Percentiles rank a stretch among this genome's conserved stretches.
phyloP scores from a whole-genome alignment of 2,888 invertebrate species.

The Hypsopygia costalis region DNA sequence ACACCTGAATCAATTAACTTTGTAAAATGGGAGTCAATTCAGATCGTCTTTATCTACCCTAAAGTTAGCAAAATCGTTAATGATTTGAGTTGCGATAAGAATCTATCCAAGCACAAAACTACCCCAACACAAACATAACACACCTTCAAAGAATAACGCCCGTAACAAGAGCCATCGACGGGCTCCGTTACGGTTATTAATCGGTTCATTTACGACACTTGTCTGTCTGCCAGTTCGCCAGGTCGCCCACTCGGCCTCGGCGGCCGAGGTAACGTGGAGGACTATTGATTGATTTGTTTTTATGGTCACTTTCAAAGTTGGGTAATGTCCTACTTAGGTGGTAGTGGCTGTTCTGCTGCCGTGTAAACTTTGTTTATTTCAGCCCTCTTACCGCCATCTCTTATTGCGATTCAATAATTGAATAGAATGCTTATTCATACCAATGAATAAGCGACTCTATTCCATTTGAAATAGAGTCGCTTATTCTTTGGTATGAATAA shows the following conservation, averaged over 20 bases:
- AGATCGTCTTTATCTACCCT: no score
- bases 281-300: constrained; percentile 50
- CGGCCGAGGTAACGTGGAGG: constrained; percentile 22
- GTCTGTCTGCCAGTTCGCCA: no score
- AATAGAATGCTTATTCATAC: no score
- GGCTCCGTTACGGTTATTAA: constrained; percentile 39
- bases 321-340: constrained; percentile 1
- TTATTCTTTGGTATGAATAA: no score
- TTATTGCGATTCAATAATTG: no score
- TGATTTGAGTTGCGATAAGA: neutral
- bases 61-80: no score
- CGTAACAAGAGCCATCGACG: constrained; percentile 16
- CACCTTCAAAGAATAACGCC: constrained; percentile 4
- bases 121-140: neutral
- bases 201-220: constrained; percentile 54
- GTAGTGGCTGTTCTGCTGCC: neutral
- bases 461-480: no score
- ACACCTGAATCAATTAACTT: no score
- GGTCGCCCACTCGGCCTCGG: constrained; percentile 11
- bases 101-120: neutral
- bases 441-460: no score
- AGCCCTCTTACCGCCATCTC: no score
- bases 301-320: constrained; percentile 24
- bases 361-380: no score
- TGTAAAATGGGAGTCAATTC: no score